Evolutionary conservation across 2,888 invertebrate species (phyloP), one percentile per base, ranked within the genome.

Genomic region (Ichneumoninae sp.): DNA sequence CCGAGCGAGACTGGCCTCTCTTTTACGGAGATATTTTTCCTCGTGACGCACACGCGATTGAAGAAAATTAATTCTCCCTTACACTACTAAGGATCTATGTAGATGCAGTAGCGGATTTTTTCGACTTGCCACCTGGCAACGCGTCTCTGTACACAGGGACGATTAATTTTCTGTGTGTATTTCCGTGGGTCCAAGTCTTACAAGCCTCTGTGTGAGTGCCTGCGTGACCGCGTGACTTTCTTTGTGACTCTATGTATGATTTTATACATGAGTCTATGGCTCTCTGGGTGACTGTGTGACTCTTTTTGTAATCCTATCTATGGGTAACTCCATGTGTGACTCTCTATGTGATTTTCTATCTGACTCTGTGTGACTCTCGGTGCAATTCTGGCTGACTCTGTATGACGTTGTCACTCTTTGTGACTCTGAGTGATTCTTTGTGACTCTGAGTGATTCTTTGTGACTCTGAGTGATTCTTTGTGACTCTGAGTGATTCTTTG

Each of bases 1-100:
- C 57, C 77, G 40, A 72, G 40, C 66, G 60, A 82, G 36, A 71
- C 71, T 72, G 74, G 65, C 65, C 74, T 75, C 62, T 75, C 44
- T 75, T 75, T 50, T 33, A 50, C 30, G 47, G 30, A 30, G 33
- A 50, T 75, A 47, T 16, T 47, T 47, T 65, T 75, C 74, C 33
- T 47, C 19, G 36, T 33, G 60, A 50, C 50, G 30, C 62, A 33
- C 74, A 75, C 74, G 74, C 74, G 74, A 75, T 75, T 36, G 33
- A 50, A 30, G 74, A 65, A 75, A 75, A 75, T 75, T 75, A 50
- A 75, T 75, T 26, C 26, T 57, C 4, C 22, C 26, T 57, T 8
- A n/a, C 13, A 44, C 19, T 52, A 19, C 16, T 57, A 4, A 16
- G 44, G 16, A 16, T 47, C 44, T 16, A 16, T 4, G 4, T 47